Conservation (phyloP, 2,888 invertebrate species). For the Idaea dimidiata region DNA sequence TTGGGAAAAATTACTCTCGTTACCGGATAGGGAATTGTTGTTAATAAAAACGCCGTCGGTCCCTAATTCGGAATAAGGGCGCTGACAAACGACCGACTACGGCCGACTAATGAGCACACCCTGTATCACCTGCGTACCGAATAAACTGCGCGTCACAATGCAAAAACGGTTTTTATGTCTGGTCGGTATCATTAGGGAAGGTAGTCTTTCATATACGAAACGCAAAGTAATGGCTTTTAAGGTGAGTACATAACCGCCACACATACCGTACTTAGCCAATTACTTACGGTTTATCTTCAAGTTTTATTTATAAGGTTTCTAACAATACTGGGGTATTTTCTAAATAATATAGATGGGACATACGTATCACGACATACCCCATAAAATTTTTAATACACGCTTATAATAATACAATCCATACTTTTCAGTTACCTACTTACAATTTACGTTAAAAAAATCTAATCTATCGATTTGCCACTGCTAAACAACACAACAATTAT, state of each 20-base stretch:
- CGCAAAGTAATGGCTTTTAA: not conserved
- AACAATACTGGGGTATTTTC: too few species aligned
- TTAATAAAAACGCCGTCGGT: constrained; percentile 58
- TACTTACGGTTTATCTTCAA: too few species aligned
- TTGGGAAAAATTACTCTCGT: constrained; percentile 65
- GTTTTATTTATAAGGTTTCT: too few species aligned
- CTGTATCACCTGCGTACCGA: constrained; percentile 61
- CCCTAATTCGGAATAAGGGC: constrained; percentile 50
- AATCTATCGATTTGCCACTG: too few species aligned
- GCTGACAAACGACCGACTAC: constrained; percentile 68
- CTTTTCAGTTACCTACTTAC: too few species aligned
- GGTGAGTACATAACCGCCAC: not conserved
- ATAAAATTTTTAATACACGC: too few species aligned
- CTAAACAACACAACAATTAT: too few species aligned
- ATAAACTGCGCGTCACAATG: constrained; percentile 47
- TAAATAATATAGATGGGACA: too few species aligned
- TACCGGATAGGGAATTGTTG: constrained; percentile 66
- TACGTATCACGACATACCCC: too few species aligned
- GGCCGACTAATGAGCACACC: constrained; percentile 63
- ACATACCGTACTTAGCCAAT: too few species aligned
- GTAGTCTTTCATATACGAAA: constrained; percentile 3
- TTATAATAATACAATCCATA: too few species aligned
- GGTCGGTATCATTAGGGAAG: constrained; percentile 6
- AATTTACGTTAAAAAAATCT: too few species aligned
- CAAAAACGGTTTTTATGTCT: constrained; percentile 10